These are phyloP conservation scores for Thelaira solivaga DNA, from an alignment of 2,888 invertebrate species.

Conservation along the genomic window DNA sequence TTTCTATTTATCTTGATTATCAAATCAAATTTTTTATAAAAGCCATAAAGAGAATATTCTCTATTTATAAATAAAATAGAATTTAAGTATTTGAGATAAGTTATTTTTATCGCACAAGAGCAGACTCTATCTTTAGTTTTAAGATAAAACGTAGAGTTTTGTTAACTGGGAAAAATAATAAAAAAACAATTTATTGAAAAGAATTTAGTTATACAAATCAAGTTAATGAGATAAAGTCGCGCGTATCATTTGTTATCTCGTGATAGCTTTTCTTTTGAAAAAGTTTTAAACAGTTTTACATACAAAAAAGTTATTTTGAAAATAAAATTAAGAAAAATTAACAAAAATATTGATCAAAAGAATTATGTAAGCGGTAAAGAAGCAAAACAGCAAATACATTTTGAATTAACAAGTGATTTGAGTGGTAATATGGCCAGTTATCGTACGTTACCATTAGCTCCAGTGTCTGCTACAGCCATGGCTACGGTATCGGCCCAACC, in stretches of 20 bases:
- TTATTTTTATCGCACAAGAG: no score
- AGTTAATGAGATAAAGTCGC: conserved; percentile 16
- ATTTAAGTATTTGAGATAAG: no score
- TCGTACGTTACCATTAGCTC: conserved; percentile 70
- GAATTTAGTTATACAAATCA: conserved; percentile 30
- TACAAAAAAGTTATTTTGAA: neutral
- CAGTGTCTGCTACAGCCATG: conserved; percentile 71
- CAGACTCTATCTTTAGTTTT: no score
- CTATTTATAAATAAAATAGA: no score
- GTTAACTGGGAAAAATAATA: neutral
- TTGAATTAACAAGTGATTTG: neutral
- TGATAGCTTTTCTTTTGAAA: neutral
- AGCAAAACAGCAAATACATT: neutral
- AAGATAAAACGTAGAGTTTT: conserved; percentile 30
- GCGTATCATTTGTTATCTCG: neutral
- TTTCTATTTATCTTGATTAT: no score
- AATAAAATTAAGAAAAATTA: neutral
- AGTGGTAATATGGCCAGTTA: conserved; percentile 71
- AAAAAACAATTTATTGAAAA: neutral
- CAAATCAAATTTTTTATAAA: no score
- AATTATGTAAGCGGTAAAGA: conserved; percentile 9
- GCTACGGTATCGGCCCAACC: conserved; percentile 68
- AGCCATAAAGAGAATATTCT: no score
- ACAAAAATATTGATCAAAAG: neutral
- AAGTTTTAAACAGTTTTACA: neutral